A percentile compares a stretch with the other conserved stretches of the same genome.
phyloP scores from a whole-genome alignment of 2,888 invertebrate species.

The Lasioglossum lativentre region DNA sequence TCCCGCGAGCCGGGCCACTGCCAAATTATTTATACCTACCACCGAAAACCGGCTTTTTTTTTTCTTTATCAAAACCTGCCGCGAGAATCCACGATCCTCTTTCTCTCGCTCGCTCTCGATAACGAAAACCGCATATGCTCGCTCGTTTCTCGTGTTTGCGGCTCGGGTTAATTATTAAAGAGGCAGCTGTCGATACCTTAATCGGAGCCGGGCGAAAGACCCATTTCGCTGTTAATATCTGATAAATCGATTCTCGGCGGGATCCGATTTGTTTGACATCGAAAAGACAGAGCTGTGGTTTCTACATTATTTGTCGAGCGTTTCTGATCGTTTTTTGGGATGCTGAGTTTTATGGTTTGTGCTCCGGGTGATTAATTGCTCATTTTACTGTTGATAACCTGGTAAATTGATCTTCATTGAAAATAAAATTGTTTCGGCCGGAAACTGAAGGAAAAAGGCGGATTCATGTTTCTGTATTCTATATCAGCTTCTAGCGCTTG shows the following conservation, averaged over 20 bases:
- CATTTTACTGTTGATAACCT: too few relatives aligned
- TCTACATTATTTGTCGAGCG: neutral
- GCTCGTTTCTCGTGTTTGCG: neutral
- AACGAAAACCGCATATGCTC: neutral
- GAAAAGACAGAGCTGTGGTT: neutral
- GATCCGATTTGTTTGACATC: neutral
- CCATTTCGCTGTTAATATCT: neutral
- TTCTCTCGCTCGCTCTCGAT: neutral
- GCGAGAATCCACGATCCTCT: neutral
- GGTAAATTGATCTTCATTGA: too few relatives aligned
- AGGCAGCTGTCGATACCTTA: conserved; percentile 10
- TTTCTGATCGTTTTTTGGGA: neutral
- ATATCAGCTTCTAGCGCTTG: too few relatives aligned
- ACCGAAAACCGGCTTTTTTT: neutral
- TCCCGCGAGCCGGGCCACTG: conserved; percentile 5
- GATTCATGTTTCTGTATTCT: too few relatives aligned
- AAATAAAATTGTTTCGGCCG: too few relatives aligned
- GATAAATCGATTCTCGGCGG: neutral
- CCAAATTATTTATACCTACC: conserved; percentile 64
- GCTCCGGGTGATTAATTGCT: too few relatives aligned
- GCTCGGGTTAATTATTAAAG: neutral
- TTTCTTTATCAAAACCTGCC: conserved; percentile 29
- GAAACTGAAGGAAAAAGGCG: too few relatives aligned
- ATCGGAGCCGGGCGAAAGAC: neutral
- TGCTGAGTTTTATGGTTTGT: too few relatives aligned